phyloP scores from a whole-genome alignment of 2,797 vertebrate species.

The Tympanoctomys barrerae region DNA sequence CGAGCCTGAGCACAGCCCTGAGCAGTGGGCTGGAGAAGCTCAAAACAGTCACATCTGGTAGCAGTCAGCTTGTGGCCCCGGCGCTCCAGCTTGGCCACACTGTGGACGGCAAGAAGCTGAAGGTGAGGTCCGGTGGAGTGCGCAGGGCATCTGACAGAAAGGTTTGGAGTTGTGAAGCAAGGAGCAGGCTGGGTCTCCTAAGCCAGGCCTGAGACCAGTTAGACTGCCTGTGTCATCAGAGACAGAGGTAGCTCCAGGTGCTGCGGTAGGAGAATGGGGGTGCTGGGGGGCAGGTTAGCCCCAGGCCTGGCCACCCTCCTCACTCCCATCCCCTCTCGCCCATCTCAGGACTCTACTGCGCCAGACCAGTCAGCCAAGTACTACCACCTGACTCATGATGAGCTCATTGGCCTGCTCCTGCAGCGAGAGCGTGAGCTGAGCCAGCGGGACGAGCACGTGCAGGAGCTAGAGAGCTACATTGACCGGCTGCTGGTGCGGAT shows the following conservation, averaged over 20 bases:
- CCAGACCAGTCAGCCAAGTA: constrained; percentile 93
- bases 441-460: constrained; percentile 93
- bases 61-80: constrained; percentile 89
- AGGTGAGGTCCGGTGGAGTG: constrained; percentile 86
- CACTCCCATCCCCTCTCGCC: background rate
- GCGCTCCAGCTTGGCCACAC: constrained; percentile 84
- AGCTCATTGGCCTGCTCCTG: constrained; percentile 95
- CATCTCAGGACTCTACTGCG: constrained; percentile 82
- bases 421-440: constrained; percentile 94
- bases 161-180: background rate
- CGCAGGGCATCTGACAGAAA: background rate
- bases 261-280: background rate
- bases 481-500: constrained; percentile 98
- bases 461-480: constrained; percentile 98
- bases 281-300: background rate
- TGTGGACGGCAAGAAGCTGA: constrained; percentile 89
- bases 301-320: background rate
- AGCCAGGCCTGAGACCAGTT: background rate
- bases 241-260: background rate
- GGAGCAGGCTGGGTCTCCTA: background rate
- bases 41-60: constrained; percentile 88
- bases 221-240: background rate
- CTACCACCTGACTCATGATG: constrained; percentile 96
- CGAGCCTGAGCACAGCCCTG: constrained; percentile 89
- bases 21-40: constrained; percentile 93